Base-by-base conservation (phyloP, 2,113 vertebrate species). In the Cheirogaleus medius region DNA sequence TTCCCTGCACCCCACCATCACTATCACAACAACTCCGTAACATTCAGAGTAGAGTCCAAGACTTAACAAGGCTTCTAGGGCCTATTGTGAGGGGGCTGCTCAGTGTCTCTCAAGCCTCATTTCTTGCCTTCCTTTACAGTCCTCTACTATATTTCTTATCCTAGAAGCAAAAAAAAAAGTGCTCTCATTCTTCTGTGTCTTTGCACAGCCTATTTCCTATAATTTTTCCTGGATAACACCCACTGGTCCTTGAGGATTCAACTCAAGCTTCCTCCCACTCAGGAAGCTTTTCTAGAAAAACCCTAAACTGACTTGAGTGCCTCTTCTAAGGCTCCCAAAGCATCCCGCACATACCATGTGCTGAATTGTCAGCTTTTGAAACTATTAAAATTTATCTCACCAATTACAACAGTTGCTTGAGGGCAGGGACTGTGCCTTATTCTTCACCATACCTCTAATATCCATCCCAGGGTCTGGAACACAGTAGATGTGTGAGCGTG, bases 271-370 rank as follows among this genome's bases (percentile, higher is more conserved):
- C 63, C 49, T 95, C 60, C 89, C 58, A 66, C 64, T 97, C 73
- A 44, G 47, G 52, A 58, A 95, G 42, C 80, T 96, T 91, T 90
- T 91, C 94, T 90, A 97, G 71, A 84, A 92, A 97, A 94, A 42
- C n/a, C 37, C 52, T 21, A 91, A 68, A 47, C 54, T 92, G n/a
- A 78, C 63, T 87, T 92, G 20, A 60, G 92, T 87, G 64, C 17
- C 18, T 90, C 76, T 95, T 94, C 71, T 91, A 47, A 78, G 91
- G 37, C 42, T 94, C 64, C 81, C 86, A 91, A 82, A 94, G 52
- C 52, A 91, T 91, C 82, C 34, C 34, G 34, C 8, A 56, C 10
- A 80, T 4, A 54, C 9, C 39, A 54, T 80, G 23, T 83, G 32
- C 47, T 94, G 47, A 93, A 97, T 76, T 86, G 42, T 87, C 89